These are phyloP conservation scores for Actenoides lindsayi DNA, from an alignment of 2,113 vertebrate genomes.

Conservation along the genomic window DNA sequence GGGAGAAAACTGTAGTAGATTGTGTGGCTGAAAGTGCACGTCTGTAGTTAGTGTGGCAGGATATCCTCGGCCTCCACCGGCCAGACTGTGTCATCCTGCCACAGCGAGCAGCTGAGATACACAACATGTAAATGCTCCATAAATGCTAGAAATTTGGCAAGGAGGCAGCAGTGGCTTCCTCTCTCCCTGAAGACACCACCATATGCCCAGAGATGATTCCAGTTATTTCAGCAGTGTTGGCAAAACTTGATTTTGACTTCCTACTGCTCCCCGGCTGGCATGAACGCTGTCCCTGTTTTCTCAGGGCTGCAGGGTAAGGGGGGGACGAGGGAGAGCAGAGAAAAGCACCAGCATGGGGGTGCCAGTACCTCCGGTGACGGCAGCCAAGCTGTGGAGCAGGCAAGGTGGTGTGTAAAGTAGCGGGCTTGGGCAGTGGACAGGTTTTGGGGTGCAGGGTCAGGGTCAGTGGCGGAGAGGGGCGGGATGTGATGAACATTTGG, in stretches of 20 bases:
- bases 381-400: background rate
- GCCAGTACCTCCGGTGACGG: background rate
- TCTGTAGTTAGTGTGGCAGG: background rate
- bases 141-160: conserved; percentile 56
- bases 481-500: fast-evolving
- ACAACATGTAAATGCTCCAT: conserved; percentile 50
- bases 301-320: background rate
- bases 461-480: fast-evolving
- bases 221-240: conserved; percentile 19
- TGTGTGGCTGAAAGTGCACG: background rate
- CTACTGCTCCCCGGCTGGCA: background rate
- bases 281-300: fast-evolving
- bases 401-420: background rate
- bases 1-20: background rate
- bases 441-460: background rate
- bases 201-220: conserved; percentile 53
- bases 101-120: conserved; percentile 17
- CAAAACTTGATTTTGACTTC: background rate
- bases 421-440: background rate
- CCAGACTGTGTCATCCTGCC: background rate
- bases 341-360: fast-evolving
- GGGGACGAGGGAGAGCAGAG: background rate
- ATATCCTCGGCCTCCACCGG: background rate
- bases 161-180: conserved; percentile 48
- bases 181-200: conserved; percentile 32